Evolutionary conservation across 2,888 invertebrate genomes (phyloP), one percentile per base, ranked within the genome.

Genomic region (Chirona hameri): DNA sequence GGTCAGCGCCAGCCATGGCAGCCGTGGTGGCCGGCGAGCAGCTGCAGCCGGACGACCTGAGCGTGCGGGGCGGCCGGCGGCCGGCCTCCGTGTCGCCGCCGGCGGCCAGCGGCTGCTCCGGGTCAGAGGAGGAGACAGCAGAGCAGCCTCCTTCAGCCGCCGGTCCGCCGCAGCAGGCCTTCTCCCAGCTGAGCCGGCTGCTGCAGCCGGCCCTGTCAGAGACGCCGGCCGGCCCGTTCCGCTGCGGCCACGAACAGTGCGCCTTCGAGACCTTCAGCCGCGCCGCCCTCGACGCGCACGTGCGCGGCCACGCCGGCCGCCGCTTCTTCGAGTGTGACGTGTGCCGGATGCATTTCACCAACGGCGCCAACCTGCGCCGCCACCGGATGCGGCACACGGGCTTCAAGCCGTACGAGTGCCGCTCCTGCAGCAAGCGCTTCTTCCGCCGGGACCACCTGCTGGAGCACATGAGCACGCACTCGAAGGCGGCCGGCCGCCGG

Each of bases 311-410:
- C 57, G 85, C 86, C 76, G 83, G 92, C 87, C 91, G 96, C 85
- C 96, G 96, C 88, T 92, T 96, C 87, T 97, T 96, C 87, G 95
- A 96, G 88, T 97, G 97, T 88, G 97, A 97, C 89, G 95, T 97
- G 83, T 97, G 97, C 89, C 95, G 96, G 88, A 96, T 97, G 96
- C 95, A 95, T 89, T 97, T 97, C 90, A 96, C 96, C 31, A 96
- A 97, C 88, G 96, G 96, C 86, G 97, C 97, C 81, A 97, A 97
- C 88, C 97, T 97, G 97, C 91, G 97, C 24, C 76, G 76, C 7
- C 76, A 76, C 46, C 76, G 76, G 9, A 46, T 46, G 76, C 39
- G 76, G 24, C 76, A 76, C 76, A 76, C 76, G 76, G 76, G 84
- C 91, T 97, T 83, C 97, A 97, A 89, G 95, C 96, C 89, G 96